Evolutionary conservation across 2,888 invertebrate species (phyloP), one percentile per base, ranked within the genome.

Genomic region (Chrysolina americana): DNA sequence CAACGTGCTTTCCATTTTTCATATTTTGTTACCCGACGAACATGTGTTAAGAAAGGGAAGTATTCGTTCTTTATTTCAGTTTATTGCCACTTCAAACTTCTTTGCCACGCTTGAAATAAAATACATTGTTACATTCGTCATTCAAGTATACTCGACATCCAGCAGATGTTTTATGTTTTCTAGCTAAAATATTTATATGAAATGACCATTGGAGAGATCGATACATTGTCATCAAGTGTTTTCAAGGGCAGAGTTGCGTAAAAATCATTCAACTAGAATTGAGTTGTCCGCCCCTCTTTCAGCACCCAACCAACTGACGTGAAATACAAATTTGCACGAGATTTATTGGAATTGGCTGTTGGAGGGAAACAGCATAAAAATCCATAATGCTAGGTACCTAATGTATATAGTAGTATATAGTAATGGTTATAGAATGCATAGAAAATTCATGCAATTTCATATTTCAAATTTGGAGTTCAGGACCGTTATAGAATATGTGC

Each of bases 181-280:
- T 78, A 28, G 59, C 65, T 63, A 73, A 75, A 75, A 75, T 75
- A 73, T 74, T 74, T 72, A 70, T 71, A 71, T 69, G 76, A 74
- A 76, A 75, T 78, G 78, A 73, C 78, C 78, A 76, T 73, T 71
- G 66, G 63, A 65, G 70, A 68, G 77, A 78, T 78, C 78, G 73
- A 80, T 79, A 76, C 65, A 74, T 68, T 73, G 72, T 78, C 78
- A 79, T 80, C 80, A 76, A 79, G 56, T 65, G 75, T 77, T 80
- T 79, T 78, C 73, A 75, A 75, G 76, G 74, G 78, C 76, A 79
- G 65, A 74, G 75, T 78, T 79, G 79, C 79, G 81, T 80, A 71
- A 80, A 81, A 80, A 80, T 81, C 76, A 76, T 75, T 79, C 80
- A 69, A 75, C 78, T 75, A 74, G 80, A 81, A 80, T 69, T 81